Percentiles rank a stretch among this genome's conserved stretches.
Evolutionary conservation across 2,888 invertebrate genomes (phyloP).

Genomic region (Cryptus viduatorius): DNA sequence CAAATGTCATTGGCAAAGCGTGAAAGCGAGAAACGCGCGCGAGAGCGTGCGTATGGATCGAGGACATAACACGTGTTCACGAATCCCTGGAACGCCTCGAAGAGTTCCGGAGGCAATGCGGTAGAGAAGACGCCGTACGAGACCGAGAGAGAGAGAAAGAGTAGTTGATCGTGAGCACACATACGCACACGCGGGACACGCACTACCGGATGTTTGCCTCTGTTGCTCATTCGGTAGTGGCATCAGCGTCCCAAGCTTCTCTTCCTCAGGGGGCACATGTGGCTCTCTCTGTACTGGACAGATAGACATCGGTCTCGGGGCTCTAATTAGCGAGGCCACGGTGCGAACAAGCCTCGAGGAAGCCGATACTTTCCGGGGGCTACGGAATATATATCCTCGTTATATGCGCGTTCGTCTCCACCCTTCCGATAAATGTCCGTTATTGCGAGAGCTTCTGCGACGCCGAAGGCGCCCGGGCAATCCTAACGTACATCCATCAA

Average conservation of each 20-base stretch:
- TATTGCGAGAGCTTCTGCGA: constrained; percentile 43
- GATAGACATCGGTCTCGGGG: constrained; percentile 82
- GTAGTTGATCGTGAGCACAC: constrained; percentile 11
- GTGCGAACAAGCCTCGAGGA: constrained; percentile 79
- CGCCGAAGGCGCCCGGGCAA: not conserved
- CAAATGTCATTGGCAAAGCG: constrained; percentile 69
- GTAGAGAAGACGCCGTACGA: constrained; percentile 21
- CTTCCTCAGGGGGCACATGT: constrained; percentile 77
- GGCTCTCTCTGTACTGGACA: constrained; percentile 74
- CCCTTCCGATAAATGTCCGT: constrained; percentile 60
- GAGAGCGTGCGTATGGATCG: constrained; percentile 63
- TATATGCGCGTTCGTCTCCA: constrained; percentile 42
- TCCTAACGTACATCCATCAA: constrained; percentile 8
- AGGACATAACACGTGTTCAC: constrained; percentile 73
- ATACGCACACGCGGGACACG: constrained; percentile 30
- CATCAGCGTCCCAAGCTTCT: constrained; percentile 41
- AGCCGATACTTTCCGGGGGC: constrained; percentile 63
- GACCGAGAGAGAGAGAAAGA: constrained; percentile 38
- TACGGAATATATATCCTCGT: constrained; percentile 59
- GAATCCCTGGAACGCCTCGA: constrained; percentile 73
- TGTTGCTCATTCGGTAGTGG: constrained; percentile 62
- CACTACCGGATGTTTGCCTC: constrained; percentile 80
- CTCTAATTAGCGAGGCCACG: constrained; percentile 81
- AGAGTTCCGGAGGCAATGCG: constrained; percentile 73
- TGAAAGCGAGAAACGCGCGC: constrained; percentile 67